Evolutionary conservation across 2,113 vertebrate genomes (phyloP).

Genomic region (Damaliscus lunatus): DNA sequence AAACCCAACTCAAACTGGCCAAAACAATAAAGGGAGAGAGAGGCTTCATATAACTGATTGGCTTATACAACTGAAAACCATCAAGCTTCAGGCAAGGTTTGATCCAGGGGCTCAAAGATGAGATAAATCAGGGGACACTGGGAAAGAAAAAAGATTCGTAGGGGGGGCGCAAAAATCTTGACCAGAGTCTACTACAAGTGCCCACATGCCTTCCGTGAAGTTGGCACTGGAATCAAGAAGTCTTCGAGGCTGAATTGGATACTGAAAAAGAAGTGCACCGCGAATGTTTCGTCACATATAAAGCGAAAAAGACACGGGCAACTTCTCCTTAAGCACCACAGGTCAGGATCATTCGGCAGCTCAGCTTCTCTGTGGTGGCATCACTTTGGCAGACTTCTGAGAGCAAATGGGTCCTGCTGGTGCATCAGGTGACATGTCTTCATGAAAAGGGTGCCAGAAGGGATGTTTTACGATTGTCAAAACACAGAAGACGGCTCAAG

Average conservation of each 20-base stretch:
- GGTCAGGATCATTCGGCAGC: fast-evolving
- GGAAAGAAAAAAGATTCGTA: fast-evolving
- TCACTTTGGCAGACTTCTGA: background rate
- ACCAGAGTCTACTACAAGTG: fast-evolving
- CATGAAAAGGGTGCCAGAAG: fast-evolving
- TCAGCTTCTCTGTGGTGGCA: fast-evolving
- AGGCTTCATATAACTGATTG: background rate
- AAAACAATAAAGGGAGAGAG: too few relatives aligned
- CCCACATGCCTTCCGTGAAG: fast-evolving
- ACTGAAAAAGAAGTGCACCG: conserved; percentile 75
- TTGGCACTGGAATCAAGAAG: background rate
- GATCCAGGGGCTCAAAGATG: background rate
- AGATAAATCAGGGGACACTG: background rate
- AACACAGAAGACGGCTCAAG: fast-evolving
- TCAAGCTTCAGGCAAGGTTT: background rate
- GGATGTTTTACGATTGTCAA: fast-evolving
- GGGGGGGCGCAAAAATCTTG: fast-evolving
- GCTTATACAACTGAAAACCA: background rate
- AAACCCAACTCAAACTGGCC: background rate
- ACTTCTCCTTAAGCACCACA: conserved; percentile 70
- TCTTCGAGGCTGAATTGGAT: conserved; percentile 25
- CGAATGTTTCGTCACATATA: conserved; percentile 74
- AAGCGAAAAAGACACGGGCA: conserved; percentile 74
- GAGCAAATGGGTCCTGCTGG: fast-evolving
- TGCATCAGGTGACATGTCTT: fast-evolving